phyloP scores from a whole-genome alignment of 2,797 vertebrate genomes.

The Tokudaia muenninki region DNA sequence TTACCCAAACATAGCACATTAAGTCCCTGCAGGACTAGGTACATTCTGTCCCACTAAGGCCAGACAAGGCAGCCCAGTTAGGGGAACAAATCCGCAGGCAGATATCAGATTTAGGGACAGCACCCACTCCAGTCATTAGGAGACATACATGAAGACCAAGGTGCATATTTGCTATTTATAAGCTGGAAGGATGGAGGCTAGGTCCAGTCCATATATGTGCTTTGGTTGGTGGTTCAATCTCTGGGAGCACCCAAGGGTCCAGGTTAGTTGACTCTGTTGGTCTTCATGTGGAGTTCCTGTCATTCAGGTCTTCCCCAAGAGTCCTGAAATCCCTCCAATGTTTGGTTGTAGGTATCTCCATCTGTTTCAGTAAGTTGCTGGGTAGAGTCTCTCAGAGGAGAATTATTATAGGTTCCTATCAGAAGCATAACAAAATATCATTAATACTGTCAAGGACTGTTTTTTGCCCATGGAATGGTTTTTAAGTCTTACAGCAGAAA shows the following conservation, averaged over 20 bases:
- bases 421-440: background rate
- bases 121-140: background rate
- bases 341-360: background rate
- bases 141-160: background rate
- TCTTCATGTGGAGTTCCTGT: background rate
- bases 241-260: background rate
- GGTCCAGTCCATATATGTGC: background rate
- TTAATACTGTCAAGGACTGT: background rate
- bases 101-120: background rate
- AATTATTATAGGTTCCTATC: background rate
- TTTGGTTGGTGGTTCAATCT: background rate
- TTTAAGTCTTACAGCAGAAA: background rate
- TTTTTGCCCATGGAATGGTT: background rate
- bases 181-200: background rate
- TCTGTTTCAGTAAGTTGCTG: background rate
- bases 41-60: background rate
- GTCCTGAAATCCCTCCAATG: background rate
- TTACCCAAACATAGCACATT: background rate
- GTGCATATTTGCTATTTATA: background rate
- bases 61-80: background rate
- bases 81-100: background rate
- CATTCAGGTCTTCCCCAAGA: background rate
- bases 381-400: background rate
- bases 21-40: background rate
- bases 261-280: background rate